A percentile compares a stretch with the other conserved stretches of the same genome.
These are phyloP conservation scores for Channallabes apus DNA, from an alignment of 2,797 vertebrate species.

Conservation along the genomic window DNA sequence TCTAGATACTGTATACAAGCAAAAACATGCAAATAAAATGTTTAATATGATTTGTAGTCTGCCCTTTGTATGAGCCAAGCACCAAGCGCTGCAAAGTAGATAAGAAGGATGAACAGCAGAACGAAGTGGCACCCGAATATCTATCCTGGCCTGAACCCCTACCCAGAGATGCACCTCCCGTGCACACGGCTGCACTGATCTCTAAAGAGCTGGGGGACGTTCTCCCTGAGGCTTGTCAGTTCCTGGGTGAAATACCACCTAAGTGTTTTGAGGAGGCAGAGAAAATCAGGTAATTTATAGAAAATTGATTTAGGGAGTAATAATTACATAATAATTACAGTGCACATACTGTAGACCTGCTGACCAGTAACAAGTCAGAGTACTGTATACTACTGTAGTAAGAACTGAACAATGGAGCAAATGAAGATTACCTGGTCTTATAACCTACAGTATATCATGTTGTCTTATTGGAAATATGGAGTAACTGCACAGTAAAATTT, in stretches of 20 bases:
- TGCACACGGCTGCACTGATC: constrained; percentile 58
- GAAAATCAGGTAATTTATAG: constrained; percentile 60
- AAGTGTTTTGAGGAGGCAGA: constrained; percentile 40
- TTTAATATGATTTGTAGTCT: constrained; percentile 53
- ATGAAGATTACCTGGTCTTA: no score
- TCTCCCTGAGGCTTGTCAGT: constrained; percentile 60
- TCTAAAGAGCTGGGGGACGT: constrained; percentile 52
- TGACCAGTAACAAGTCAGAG: neutral
- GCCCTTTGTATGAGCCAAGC: constrained; percentile 55
- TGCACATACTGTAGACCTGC: neutral
- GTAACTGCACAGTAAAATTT: neutral
- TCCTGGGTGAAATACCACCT: constrained; percentile 45
- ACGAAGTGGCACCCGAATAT: constrained; percentile 26
- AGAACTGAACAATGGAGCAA: no score
- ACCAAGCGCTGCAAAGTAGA: constrained; percentile 58
- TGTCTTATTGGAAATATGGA: neutral
- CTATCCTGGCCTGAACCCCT: constrained; percentile 68
- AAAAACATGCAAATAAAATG: neutral
- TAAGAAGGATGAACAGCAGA: neutral
- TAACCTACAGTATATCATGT: no score
- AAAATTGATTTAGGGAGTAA: neutral
- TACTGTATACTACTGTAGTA: neutral
- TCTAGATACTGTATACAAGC: no score
- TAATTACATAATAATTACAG: neutral
- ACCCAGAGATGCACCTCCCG: constrained; percentile 53